phyloP scores from a whole-genome alignment of 2,888 invertebrate genomes.

The Agriopis leucophaearia region DNA sequence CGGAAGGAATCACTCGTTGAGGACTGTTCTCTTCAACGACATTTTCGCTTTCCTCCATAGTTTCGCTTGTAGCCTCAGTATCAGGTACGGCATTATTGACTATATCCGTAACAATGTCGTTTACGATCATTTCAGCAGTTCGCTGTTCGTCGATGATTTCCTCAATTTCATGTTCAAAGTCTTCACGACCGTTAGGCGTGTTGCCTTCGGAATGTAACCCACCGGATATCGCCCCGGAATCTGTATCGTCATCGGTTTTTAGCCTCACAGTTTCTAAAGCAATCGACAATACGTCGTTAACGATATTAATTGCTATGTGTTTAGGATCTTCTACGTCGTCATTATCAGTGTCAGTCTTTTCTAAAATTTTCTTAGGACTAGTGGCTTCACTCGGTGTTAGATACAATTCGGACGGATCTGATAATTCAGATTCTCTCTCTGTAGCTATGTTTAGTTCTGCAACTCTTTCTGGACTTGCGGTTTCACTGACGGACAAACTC shows the following conservation, averaged over 20 bases:
- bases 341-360: conserved; percentile 71
- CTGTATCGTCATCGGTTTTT: conserved; percentile 79
- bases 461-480: conserved; percentile 79
- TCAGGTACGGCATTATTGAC: conserved; percentile 65
- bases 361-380: conserved; percentile 78
- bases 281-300: conserved; percentile 80
- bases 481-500: conserved; percentile 80
- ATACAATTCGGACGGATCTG: conserved; percentile 90
- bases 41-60: conserved; percentile 42
- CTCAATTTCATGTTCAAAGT: conserved; percentile 78
- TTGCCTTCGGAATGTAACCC: conserved; percentile 80
- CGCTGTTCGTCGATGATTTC: conserved; percentile 72
- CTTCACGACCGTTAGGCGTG: conserved; percentile 79
- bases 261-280: conserved; percentile 78
- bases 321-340: conserved; percentile 72
- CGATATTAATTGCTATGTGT: conserved; percentile 78
- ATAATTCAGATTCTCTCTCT: conserved; percentile 88
- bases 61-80: conserved; percentile 53
- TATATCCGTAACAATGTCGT: conserved; percentile 72
- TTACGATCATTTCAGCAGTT: conserved; percentile 70
- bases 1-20: conserved; percentile 66
- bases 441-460: conserved; percentile 71
- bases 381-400: conserved; percentile 89
- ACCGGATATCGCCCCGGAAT: conserved; percentile 81
- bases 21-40: conserved; percentile 55